These are phyloP conservation scores for Rhinolophus sinicus DNA, from an alignment of 2,113 vertebrate species.

Conservation along the genomic window DNA sequence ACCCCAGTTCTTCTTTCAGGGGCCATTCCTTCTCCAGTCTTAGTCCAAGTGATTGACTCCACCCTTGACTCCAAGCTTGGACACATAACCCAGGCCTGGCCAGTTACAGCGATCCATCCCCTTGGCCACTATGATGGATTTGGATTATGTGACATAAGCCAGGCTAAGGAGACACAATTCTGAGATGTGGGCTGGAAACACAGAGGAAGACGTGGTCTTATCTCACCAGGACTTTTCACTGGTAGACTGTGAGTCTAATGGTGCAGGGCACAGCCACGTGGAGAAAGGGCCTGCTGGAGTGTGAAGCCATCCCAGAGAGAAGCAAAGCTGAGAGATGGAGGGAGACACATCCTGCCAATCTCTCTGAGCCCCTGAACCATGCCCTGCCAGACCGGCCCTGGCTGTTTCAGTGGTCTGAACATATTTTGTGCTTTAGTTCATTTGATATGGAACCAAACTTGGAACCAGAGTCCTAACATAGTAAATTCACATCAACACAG, in stretches of 20 bases:
- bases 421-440: not conserved
- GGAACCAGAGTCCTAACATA: not conserved
- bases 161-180: not conserved
- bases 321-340: not conserved
- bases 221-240: not conserved
- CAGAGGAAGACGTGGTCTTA: not conserved
- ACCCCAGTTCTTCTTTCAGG: too few species aligned
- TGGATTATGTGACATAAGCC: not conserved
- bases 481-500: not conserved
- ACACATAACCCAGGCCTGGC: not conserved
- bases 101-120: not conserved
- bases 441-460: not conserved
- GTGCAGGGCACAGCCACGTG: not conserved
- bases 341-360: not conserved
- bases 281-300: not conserved
- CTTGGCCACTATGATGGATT: not conserved
- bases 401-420: not conserved
- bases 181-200: not conserved
- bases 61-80: not conserved
- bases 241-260: not conserved
- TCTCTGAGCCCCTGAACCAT: rapidly evolving
- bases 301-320: not conserved
- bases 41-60: not conserved
- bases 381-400: not conserved
- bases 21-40: not conserved